Conservation (phyloP, 2,113 vertebrate species). For the Macaca fascicularis region DNA sequence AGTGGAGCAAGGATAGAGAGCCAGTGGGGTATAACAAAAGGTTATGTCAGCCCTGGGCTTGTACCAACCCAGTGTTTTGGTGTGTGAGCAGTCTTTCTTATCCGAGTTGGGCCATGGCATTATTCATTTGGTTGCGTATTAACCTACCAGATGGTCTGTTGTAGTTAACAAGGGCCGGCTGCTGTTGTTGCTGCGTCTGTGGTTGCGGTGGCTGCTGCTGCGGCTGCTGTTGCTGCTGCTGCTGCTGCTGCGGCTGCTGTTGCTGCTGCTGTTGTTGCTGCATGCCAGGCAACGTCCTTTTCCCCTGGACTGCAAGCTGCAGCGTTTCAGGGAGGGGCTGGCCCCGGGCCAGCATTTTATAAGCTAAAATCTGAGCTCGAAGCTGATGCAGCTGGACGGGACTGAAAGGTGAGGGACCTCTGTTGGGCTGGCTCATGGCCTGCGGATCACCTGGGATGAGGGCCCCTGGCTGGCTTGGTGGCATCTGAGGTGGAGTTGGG, state of each 20-base stretch:
- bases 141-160: constrained; percentile 92
- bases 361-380: constrained; percentile 97
- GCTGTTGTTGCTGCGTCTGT: constrained; percentile 50
- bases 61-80: neutral
- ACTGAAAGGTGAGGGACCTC: constrained; percentile 96
- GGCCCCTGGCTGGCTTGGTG: constrained; percentile 90
- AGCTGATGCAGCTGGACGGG: constrained; percentile 97
- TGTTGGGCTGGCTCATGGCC: constrained; percentile 90
- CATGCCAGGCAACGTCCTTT: constrained; percentile 95
- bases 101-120: neutral
- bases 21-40: neutral
- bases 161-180: constrained; percentile 85
- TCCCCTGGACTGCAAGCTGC: constrained; percentile 97
- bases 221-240: neutral
- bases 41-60: neutral
- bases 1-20: neutral
- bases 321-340: constrained; percentile 97
- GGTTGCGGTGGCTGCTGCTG: neutral
- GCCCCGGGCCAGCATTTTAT: constrained; percentile 97
- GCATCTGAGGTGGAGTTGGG: constrained; percentile 95
- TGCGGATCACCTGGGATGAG: constrained; percentile 94
- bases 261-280: constrained; percentile 85
- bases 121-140: neutral
- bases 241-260: neutral
- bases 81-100: neutral